These are phyloP conservation scores for Syngnathus typhle DNA, from an alignment of 2,113 vertebrate genomes.

Conservation along the genomic window DNA sequence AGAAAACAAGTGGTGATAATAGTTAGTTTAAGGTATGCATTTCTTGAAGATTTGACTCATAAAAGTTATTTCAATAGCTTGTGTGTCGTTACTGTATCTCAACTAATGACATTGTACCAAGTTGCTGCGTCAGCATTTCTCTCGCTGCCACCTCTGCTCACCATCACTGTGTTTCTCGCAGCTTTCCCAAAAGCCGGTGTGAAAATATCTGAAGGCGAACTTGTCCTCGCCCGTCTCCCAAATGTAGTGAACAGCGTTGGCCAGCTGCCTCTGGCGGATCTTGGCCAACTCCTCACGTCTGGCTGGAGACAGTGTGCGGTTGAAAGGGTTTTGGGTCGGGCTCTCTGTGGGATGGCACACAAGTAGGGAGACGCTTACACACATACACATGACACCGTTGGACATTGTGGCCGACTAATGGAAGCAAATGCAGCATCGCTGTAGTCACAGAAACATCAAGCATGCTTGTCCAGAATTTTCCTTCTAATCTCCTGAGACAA, in stretches of 20 bases:
- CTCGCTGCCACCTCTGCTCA: slow-evolving; percentile 26
- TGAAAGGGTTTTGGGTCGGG: slow-evolving; percentile 67
- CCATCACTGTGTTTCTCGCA: slow-evolving; percentile 77
- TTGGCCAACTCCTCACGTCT: slow-evolving; percentile 64
- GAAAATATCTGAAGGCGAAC: slow-evolving; percentile 77
- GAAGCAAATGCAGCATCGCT: too few relatives aligned
- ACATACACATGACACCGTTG: not conserved
- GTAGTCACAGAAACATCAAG: too few relatives aligned
- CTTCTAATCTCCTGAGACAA: too few relatives aligned
- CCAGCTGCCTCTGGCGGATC: slow-evolving; percentile 66
- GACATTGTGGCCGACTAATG: not conserved
- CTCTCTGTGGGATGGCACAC: slow-evolving; percentile 52
- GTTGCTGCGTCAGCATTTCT: not conserved
- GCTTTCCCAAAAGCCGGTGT: slow-evolving; percentile 80
- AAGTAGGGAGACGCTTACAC: not conserved
- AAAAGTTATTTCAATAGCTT: too few relatives aligned
- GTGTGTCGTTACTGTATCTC: not conserved
- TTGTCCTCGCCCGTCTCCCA: slow-evolving; percentile 84
- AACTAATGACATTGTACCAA: not conserved
- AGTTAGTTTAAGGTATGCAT: too few relatives aligned
- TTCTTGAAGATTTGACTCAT: too few relatives aligned
- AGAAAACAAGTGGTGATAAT: not conserved
- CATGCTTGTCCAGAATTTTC: too few relatives aligned
- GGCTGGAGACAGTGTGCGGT: slow-evolving; percentile 63
- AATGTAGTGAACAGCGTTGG: slow-evolving; percentile 78